A percentile compares a stretch with the other conserved stretches of the same genome.
Evolutionary conservation across 2,888 invertebrate genomes (phyloP).

Genomic region (Pseudococcus viburni): DNA sequence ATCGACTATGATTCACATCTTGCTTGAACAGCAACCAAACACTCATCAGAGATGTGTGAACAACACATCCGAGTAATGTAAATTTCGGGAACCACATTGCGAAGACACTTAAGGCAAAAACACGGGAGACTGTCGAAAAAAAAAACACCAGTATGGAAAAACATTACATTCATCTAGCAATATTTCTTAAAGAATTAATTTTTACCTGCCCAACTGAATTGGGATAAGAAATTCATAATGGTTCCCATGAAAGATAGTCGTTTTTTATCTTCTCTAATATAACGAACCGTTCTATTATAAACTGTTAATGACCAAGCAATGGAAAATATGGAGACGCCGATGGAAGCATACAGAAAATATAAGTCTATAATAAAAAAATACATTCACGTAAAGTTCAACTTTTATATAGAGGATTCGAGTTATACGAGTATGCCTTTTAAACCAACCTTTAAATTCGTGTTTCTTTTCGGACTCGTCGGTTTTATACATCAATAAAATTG

Average conservation of each 20-base stretch:
- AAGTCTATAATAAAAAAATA: neutral
- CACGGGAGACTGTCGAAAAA: slow-evolving; percentile 42
- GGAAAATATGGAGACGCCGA: slow-evolving; percentile 58
- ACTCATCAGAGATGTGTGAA: slow-evolving; percentile 53
- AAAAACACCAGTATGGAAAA: no score
- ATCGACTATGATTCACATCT: slow-evolving; percentile 60
- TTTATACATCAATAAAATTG: slow-evolving; percentile 49
- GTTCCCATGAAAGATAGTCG: slow-evolving; percentile 56
- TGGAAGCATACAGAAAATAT: slow-evolving; percentile 53
- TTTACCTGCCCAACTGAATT: slow-evolving; percentile 64
- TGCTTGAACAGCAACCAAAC: slow-evolving; percentile 55
- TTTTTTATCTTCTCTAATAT: slow-evolving; percentile 62
- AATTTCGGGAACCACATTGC: slow-evolving; percentile 43
- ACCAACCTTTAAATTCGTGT: slow-evolving; percentile 11
- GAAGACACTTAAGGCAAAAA: slow-evolving; percentile 53
- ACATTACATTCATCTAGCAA: neutral
- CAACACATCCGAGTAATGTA: slow-evolving; percentile 19
- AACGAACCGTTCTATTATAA: slow-evolving; percentile 60
- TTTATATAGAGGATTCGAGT: neutral
- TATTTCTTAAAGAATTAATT: neutral
- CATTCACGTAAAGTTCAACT: neutral
- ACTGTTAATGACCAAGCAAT: slow-evolving; percentile 64
- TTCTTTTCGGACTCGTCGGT: neutral
- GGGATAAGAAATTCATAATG: slow-evolving; percentile 42
- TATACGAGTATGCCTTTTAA: neutral